Conservation (phyloP, 1,140 invertebrate genomes). For the Semibalanus balanoides region DNA sequence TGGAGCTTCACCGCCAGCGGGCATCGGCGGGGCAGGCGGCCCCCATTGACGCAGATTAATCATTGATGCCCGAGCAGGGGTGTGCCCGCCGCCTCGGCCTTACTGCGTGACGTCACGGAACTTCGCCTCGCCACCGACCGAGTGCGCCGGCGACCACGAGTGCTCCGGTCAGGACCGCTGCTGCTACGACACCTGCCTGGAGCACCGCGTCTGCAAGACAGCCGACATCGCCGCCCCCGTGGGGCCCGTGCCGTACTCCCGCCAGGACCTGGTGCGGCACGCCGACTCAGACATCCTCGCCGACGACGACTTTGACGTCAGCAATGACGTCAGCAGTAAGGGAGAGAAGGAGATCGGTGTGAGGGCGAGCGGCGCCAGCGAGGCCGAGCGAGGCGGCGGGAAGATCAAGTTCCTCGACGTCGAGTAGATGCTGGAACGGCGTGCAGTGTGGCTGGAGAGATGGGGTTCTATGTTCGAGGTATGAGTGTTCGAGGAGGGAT, state of each 20-base stretch:
- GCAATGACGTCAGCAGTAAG: neutral
- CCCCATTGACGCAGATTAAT: neutral
- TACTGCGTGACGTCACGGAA: neutral
- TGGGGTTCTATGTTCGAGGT: neutral
- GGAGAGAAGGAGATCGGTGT: neutral
- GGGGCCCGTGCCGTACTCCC: neutral
- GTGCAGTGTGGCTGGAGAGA: no score
- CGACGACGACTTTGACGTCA: neutral
- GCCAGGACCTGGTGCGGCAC: neutral
- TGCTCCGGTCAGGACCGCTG: neutral
- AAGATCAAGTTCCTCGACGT: neutral
- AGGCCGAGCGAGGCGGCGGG: neutral
- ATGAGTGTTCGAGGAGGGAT: neutral
- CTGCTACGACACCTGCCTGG: neutral
- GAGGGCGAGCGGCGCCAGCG: neutral
- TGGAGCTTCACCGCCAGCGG: no score
- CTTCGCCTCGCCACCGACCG: neutral
- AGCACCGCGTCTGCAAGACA: slow-evolving; percentile 1
- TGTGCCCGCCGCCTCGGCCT: neutral
- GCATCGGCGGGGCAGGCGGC: no score
- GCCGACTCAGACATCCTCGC: neutral
- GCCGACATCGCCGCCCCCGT: neutral
- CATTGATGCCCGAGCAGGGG: neutral
- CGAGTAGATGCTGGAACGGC: neutral
- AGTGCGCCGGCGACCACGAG: neutral